Base-by-base conservation (phyloP, 2,797 vertebrate genomes). In the Sylvilagus floridanus region DNA sequence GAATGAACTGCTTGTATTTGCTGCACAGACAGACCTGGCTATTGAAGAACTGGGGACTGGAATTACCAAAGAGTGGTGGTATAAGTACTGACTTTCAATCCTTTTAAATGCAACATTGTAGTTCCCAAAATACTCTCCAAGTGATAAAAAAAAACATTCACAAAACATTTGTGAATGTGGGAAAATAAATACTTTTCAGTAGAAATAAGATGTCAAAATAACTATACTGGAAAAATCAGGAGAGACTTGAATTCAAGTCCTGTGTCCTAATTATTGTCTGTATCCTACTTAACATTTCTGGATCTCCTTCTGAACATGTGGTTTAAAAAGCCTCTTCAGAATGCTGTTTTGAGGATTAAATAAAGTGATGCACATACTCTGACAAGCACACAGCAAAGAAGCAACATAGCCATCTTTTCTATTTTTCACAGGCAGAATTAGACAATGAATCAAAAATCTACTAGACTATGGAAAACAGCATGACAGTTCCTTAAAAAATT, bases 71-170 rank as follows among this genome's bases (percentile, higher is more conserved):
- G 84, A 7, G 0, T 95, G 42, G 60, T 94, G 85, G 88, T 71
- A 37, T 96, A 97, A 97, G 97, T 97, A 96, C 87, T 92, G 86
- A 84, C 81, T 96, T 92, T 95, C 47, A 72, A 35, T 96, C 21
- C 42, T 84, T 93, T 95, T 71, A 97, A 95, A 72, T 93, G 85
- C 83, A 95, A 88, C 96, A 97, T 63, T 95, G 69, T 87, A 88
- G 95, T 94, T 92, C 95, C 68, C 94, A 83, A 97, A 98, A 95
- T 76, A 35, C 66, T 93, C 81, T 84, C 52, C 92, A 91, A 26
- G 0, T 94, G 76, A 50, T 82, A 47, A 47, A 47, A 47, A 47
- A 47, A 97, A 96, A 95, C 71, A 87, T 75, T 92, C 24, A 84
- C 84, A 37, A 94, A 82, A 88, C 87, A n/a, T 91, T 75, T 85